A percentile compares a stretch with the other conserved stretches of the same genome.
These are phyloP conservation scores for Euwallacea fornicatus DNA, from an alignment of 1,140 invertebrate genomes.

Conservation along the genomic window DNA sequence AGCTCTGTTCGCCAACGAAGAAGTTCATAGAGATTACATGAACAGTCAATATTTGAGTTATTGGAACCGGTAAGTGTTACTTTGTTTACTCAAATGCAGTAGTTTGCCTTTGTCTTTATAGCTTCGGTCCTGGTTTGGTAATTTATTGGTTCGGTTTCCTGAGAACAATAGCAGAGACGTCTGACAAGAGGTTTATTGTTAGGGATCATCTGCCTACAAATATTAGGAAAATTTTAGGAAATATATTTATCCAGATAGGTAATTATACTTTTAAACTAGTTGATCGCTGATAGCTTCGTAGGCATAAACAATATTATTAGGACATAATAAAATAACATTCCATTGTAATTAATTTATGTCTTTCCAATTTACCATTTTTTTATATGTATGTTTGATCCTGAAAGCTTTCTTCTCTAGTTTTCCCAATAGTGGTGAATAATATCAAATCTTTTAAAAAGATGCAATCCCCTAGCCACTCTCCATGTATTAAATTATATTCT, in stretches of 20 bases:
- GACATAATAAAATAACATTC: too few relatives aligned
- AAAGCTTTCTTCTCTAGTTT: too few relatives aligned
- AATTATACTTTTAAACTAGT: not conserved
- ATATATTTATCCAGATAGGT: not conserved
- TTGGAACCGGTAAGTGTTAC: conserved; percentile 73
- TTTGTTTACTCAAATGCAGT: conserved; percentile 1
- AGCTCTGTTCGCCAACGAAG: conserved; percentile 86
- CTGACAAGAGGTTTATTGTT: conserved; percentile 71
- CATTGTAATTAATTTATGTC: too few relatives aligned
- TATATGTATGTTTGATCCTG: too few relatives aligned
- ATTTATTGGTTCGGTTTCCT: conserved; percentile 97
- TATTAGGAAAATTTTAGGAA: conserved; percentile 21
- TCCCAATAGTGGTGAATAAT: too few relatives aligned
- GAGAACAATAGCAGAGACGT: conserved; percentile 63
- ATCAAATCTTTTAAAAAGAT: too few relatives aligned
- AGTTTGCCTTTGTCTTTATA: conserved; percentile 44
- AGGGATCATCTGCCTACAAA: conserved; percentile 63
- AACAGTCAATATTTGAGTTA: conserved; percentile 88
- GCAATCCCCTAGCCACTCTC: too few relatives aligned
- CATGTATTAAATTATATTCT: too few relatives aligned
- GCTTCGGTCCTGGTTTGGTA: conserved; percentile 90
- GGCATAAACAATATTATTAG: not conserved
- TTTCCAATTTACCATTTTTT: too few relatives aligned
- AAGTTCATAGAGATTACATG: conserved; percentile 80
- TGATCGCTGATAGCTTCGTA: not conserved